Conservation (phyloP, 2,888 invertebrate species). For the Luperina nickerlii region DNA sequence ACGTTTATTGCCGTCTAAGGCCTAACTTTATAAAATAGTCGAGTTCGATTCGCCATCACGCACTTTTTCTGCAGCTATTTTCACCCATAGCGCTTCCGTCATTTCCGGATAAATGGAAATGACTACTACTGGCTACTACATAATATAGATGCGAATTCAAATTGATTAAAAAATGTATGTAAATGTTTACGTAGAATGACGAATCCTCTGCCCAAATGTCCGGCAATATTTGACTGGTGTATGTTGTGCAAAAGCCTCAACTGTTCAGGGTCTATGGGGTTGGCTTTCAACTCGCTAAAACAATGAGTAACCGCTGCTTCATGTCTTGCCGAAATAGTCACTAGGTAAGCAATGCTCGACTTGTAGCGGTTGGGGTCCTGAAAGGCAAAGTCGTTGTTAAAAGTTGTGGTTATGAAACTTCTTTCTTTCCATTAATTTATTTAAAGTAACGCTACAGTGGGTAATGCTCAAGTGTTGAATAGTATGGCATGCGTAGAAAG, state of each 20-base stretch:
- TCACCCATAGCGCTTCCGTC: no score
- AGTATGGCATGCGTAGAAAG: not conserved
- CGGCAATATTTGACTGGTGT: conserved; percentile 81
- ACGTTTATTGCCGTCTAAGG: no score
- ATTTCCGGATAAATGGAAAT: no score
- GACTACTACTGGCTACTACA: no score
- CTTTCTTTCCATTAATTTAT: not conserved
- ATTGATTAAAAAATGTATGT: not conserved
- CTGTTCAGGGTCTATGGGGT: conserved; percentile 85
- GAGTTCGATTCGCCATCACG: no score
- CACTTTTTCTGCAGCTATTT: no score
- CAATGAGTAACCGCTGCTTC: conserved; percentile 79
- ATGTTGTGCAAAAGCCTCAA: conserved; percentile 84
- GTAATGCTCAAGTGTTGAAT: not conserved
- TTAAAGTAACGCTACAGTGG: not conserved
- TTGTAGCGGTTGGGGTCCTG: conserved; percentile 66
- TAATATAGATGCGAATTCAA: not conserved
- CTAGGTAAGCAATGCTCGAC: conserved; percentile 84
- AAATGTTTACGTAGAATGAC: conserved; percentile 80
- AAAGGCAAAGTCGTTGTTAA: conserved; percentile 28
- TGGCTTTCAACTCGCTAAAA: conserved; percentile 73
- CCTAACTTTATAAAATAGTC: no score
- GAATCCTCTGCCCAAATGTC: conserved; percentile 91
- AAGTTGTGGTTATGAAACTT: not conserved
- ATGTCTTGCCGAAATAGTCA: conserved; percentile 90